Base-by-base conservation (phyloP, 2,888 invertebrate species). In the Cyaniris semiargus region DNA sequence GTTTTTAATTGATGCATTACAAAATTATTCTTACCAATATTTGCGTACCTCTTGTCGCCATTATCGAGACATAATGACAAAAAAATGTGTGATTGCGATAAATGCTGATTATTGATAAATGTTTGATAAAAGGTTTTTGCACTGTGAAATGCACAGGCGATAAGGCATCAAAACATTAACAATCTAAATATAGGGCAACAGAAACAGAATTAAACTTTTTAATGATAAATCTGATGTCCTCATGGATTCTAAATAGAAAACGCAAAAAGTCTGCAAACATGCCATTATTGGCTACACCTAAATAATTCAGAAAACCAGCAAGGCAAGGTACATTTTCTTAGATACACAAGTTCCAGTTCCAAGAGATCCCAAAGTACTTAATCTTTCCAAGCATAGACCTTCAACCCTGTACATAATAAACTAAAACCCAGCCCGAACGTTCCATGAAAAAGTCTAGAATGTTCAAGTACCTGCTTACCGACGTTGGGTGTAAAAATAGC, bases 101-200 rank as follows among this genome's bases (percentile, higher is more conserved):
- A 38, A 71, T 10, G 38, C n/a, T 21, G 71, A 71, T 71, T 38
- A 71, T 31, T 71, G 34, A n/a, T 38, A 71, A 66, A 38, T 6
- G 10, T 7, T 71, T 71, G 74, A 74, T 74, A 74, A 53, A 27
- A 74, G 74, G 53, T 53, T 48, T 74, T 74, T 74, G 74, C 74
- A 48, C 74, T 27, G 23, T 18, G 5, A 27, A 66, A 66, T 66
- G 27, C 27, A 66, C 27, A 31, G 27, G 15, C 66, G 66, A 66
- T 66, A 38, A 38, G 21, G 0, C 71, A 71, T 71, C 71, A 71
- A 66, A 66, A 23, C 23, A 60, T 23, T 13, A 1, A 5, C 10
- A 60, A 15, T 27, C 66, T 27, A 66, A 66, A 66, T 21, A 27
- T 31, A 60, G 60, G 13, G 23, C 60, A 60, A 10, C 60, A 21